A percentile compares a stretch with the other conserved stretches of the same genome.
phyloP scores from a whole-genome alignment of 2,888 invertebrate species.

The Cancer borealis region DNA sequence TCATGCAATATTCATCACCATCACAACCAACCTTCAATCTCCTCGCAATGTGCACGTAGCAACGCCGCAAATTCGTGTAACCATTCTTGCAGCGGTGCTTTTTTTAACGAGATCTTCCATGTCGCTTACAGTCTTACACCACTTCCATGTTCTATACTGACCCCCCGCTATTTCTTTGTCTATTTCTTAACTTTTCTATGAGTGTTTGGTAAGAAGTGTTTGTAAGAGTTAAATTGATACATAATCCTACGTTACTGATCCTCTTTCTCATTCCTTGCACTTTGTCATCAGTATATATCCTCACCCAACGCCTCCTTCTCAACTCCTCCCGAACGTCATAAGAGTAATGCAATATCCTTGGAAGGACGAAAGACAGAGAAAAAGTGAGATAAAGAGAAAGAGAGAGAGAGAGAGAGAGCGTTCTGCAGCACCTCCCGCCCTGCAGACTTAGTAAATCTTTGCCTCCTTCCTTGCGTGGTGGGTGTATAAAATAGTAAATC shows the following conservation, averaged over 20 bases:
- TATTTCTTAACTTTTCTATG: background rate
- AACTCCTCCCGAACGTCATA: background rate
- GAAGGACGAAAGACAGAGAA: too few relatives aligned
- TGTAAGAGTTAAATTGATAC: too few relatives aligned
- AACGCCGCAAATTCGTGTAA: background rate
- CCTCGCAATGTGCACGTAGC: background rate
- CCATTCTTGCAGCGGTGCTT: background rate
- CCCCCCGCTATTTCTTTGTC: background rate
- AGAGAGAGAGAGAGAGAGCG: background rate
- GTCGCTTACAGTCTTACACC: background rate
- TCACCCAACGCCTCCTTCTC: background rate
- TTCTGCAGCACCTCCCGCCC: background rate
- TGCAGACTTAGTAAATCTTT: slow-evolving; percentile 20
- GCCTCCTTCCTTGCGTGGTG: background rate
- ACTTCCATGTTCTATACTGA: too few relatives aligned
- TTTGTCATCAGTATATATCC: background rate
- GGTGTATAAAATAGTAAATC: slow-evolving; percentile 20
- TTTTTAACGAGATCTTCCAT: background rate
- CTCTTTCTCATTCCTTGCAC: background rate
- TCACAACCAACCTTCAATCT: background rate
- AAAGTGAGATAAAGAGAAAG: background rate
- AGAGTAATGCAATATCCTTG: background rate
- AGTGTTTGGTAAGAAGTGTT: too few relatives aligned
- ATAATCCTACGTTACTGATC: too few relatives aligned
- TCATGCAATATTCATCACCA: background rate